Base-by-base conservation (phyloP, 2,113 vertebrate species). In the Anhinga anhinga region DNA sequence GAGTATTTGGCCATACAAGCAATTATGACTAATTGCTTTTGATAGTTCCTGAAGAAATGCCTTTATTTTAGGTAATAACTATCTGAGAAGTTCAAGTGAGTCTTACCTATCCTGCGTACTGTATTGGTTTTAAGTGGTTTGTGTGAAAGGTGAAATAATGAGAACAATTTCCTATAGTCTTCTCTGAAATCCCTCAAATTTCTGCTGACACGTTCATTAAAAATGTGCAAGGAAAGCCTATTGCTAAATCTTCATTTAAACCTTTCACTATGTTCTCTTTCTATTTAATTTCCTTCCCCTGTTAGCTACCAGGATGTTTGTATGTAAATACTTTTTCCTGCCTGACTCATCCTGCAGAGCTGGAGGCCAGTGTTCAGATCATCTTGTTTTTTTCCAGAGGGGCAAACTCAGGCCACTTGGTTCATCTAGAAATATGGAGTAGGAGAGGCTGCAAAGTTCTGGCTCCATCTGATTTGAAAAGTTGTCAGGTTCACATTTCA, bases 291-390 rank as follows among this genome's bases (percentile, higher is more conserved):
- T 96, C 94, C 91, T 96, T 96, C 95, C 92, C 59, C 42, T 73
- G 67, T 47, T 90, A 86, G 55, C 70, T 92, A 95, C 86, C 61
- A 94, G 86, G 95, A 89, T 94, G 92, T 96, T 92, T 90, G 50
- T 59, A 12, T 67, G 91, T 88, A 93, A 96, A 96, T 44, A 78
- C 70, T 90, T 88, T 88, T 86, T 93, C 82, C 94, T 93, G 82
- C 92, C 76, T 92, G 94, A 88, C 70, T 95, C 72, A 86, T 74
- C 20, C 81, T 9, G 2, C 38, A 56, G 56, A 58, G 58, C 25
- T 77, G 72, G 86, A 86, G 42, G 59, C 40, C 71, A 71, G 15
- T 3, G 34, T 66, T 78, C 88, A 76, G 69, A n/a, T 76, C 44
- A 49, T 76, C 8, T 2, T 25, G 32, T 47, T n/a, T 49, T 38